phyloP scores from a whole-genome alignment of 2,797 vertebrate species.

The Pteropus rufus region DNA sequence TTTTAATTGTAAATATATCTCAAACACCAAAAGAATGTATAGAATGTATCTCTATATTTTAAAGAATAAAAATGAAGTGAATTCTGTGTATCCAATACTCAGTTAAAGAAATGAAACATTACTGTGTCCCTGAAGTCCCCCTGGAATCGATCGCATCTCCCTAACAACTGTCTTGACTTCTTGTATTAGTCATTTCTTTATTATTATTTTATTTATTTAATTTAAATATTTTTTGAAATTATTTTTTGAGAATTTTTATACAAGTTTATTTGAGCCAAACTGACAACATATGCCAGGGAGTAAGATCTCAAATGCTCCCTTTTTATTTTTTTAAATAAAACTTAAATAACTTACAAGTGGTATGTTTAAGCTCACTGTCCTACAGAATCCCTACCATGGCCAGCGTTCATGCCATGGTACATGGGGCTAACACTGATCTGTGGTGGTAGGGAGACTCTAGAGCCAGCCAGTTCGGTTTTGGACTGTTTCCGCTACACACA shows the following conservation, averaged over 20 bases:
- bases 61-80: not conserved
- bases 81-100: not conserved
- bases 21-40: not conserved
- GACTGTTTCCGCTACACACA: not conserved
- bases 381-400: not conserved
- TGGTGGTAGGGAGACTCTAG: not conserved
- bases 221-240: no score
- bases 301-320: not conserved
- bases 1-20: not conserved
- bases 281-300: not conserved
- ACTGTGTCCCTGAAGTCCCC: not conserved
- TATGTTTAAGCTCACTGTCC: not conserved
- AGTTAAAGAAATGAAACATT: not conserved
- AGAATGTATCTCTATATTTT: not conserved
- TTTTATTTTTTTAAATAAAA: not conserved
- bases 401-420: fast-evolving
- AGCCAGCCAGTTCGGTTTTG: not conserved
- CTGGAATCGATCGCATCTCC: not conserved
- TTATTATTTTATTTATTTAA: not conserved
- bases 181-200: not conserved
- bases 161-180: not conserved
- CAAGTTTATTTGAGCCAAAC: not conserved
- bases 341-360: not conserved
- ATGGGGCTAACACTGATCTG: fast-evolving
- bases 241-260: not conserved